Percentiles rank a stretch among this genome's conserved stretches.
phyloP scores from a whole-genome alignment of 1,140 invertebrate species.

The Trichonephila clavata region DNA sequence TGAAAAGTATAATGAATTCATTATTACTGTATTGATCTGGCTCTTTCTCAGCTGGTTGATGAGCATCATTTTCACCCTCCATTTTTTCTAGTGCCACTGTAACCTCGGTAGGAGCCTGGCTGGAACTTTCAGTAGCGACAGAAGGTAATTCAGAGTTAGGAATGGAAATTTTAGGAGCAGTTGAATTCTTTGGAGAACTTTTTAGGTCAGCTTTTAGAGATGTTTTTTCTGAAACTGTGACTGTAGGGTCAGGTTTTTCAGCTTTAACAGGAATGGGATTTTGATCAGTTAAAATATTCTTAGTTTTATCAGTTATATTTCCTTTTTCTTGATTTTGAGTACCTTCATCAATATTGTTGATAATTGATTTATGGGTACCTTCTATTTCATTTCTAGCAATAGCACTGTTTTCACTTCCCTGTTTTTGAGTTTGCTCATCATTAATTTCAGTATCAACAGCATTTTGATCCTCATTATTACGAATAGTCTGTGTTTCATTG shows the following conservation, averaged over 20 bases:
- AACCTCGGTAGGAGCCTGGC: background rate
- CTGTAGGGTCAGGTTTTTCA: background rate
- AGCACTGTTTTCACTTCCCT: background rate
- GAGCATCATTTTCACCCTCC: conserved; percentile 34
- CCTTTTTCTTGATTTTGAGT: background rate
- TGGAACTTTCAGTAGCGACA: background rate
- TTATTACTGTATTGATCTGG: conserved; percentile 42
- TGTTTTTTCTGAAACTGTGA: background rate
- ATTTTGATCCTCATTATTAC: background rate
- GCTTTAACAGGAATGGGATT: background rate
- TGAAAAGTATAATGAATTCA: too few relatives aligned
- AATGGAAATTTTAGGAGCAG: background rate
- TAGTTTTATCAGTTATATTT: background rate
- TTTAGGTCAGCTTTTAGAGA: background rate
- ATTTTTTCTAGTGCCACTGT: conserved; percentile 50
- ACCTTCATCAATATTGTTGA: background rate
- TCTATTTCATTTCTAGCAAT: background rate
- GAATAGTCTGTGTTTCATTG: too few relatives aligned
- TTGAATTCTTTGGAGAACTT: background rate
- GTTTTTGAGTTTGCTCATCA: background rate
- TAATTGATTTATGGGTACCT: background rate
- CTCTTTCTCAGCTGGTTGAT: background rate
- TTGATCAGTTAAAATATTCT: background rate
- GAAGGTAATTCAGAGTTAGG: background rate
- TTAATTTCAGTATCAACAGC: background rate